Conservation (phyloP, 2,113 vertebrate genomes). For the Cichladusa arquata region DNA sequence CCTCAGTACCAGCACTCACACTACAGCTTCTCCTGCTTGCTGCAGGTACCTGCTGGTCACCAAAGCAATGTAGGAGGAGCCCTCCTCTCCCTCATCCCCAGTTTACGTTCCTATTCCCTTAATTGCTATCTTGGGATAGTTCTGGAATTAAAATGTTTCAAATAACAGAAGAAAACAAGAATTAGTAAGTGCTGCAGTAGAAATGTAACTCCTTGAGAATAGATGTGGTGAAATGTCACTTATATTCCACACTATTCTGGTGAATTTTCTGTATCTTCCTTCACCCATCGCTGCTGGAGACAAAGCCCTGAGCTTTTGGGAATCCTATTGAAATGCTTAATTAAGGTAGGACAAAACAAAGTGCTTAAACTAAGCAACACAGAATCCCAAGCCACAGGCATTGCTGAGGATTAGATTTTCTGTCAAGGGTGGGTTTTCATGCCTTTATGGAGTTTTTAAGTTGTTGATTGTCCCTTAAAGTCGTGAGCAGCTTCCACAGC, state of each 20-base stretch:
- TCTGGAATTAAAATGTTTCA: not conserved
- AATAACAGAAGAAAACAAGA: not conserved
- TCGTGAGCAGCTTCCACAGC: not conserved
- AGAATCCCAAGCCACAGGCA: not conserved
- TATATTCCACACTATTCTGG: not conserved
- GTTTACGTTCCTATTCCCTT: not conserved
- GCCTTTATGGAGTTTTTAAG: not conserved
- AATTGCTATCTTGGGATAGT: not conserved
- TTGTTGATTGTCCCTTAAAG: not conserved
- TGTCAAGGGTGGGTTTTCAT: not conserved
- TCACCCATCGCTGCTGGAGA: not conserved
- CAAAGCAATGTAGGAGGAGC: fast-evolving
- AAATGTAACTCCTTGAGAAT: not conserved
- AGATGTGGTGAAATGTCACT: not conserved
- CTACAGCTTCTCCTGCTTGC: not conserved
- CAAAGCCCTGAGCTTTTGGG: not conserved
- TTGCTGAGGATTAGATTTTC: not conserved
- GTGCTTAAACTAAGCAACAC: not conserved
- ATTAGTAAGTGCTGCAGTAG: not conserved
- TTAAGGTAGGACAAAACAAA: not conserved
- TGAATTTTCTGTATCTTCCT: not conserved
- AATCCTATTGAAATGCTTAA: not conserved
- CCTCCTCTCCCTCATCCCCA: not conserved
- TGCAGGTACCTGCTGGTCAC: not conserved
- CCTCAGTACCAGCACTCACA: fast-evolving